A percentile compares a stretch with the other conserved stretches of the same genome.
Conservation (phyloP, 2,888 invertebrate genomes). For the Aplocera efformata region DNA sequence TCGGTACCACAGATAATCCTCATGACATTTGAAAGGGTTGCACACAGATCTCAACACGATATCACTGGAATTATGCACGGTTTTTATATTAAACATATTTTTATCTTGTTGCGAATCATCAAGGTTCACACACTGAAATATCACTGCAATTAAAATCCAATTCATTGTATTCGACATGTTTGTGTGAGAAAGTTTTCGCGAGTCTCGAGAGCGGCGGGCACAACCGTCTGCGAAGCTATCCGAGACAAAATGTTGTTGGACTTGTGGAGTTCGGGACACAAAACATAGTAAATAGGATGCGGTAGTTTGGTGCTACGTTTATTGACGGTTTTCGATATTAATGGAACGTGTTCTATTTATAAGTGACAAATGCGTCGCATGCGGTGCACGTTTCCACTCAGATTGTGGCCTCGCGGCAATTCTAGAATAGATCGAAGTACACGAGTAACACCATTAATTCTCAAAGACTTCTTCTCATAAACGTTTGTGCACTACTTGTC, state of each 20-base stretch:
- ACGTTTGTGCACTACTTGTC: too few species aligned
- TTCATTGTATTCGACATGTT: slow-evolving; percentile 48
- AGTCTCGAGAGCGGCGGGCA: slow-evolving; percentile 34
- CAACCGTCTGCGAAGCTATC: slow-evolving; percentile 57
- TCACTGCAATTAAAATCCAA: slow-evolving; percentile 45
- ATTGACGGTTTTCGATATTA: slow-evolving; percentile 17
- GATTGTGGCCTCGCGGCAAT: slow-evolving; percentile 16
- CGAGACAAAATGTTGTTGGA: slow-evolving; percentile 51
- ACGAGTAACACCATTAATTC: neutral
- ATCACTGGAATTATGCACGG: slow-evolving; percentile 28
- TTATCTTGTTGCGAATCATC: slow-evolving; percentile 33
- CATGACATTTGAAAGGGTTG: slow-evolving; percentile 48
- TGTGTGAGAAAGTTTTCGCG: slow-evolving; percentile 30
- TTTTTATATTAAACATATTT: slow-evolving; percentile 29
- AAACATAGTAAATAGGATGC: slow-evolving; percentile 36
- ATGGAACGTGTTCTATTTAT: slow-evolving; percentile 22
- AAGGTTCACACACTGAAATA: slow-evolving; percentile 47
- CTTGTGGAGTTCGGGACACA: slow-evolving; percentile 25
- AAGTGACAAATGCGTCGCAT: slow-evolving; percentile 13
- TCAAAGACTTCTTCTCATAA: neutral
- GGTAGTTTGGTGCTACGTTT: slow-evolving; percentile 31
- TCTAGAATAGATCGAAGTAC: neutral
- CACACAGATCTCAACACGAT: slow-evolving; percentile 34
- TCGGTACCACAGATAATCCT: slow-evolving; percentile 50
- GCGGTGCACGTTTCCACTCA: slow-evolving; percentile 13